These are phyloP conservation scores for Trypoxylus dichotomus DNA, from an alignment of 1,140 invertebrate genomes.

Conservation along the genomic window DNA sequence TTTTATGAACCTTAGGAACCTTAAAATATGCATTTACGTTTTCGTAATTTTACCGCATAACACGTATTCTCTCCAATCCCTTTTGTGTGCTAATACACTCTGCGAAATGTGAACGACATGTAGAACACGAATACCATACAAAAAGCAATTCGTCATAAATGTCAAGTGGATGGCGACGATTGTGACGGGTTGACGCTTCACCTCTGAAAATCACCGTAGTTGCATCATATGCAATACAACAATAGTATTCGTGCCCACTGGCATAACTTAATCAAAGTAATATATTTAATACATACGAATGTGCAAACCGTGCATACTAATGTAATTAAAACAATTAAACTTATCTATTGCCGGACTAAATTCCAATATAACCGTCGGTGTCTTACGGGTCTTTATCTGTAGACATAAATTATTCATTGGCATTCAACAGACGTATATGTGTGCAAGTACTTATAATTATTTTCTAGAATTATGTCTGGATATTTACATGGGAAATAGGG, in stretches of 20 bases:
- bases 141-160: neutral
- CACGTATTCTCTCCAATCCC: neutral
- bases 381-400: neutral
- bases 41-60: too few relatives aligned
- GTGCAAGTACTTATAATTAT: neutral
- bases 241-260: neutral
- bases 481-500: neutral
- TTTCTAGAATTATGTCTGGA: neutral
- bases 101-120: neutral
- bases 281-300: neutral
- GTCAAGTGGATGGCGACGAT: neutral
- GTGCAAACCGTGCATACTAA: neutral
- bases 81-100: neutral
- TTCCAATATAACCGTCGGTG: neutral
- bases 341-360: neutral
- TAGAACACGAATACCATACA: neutral
- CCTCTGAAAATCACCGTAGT: neutral
- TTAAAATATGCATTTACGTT: too few relatives aligned
- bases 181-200: neutral
- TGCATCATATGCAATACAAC: neutral
- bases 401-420: neutral
- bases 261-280: neutral
- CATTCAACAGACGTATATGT: neutral
- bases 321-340: neutral
- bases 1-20: too few relatives aligned